Conservation (phyloP, 2,797 vertebrate species). For the Cygnus olor region DNA sequence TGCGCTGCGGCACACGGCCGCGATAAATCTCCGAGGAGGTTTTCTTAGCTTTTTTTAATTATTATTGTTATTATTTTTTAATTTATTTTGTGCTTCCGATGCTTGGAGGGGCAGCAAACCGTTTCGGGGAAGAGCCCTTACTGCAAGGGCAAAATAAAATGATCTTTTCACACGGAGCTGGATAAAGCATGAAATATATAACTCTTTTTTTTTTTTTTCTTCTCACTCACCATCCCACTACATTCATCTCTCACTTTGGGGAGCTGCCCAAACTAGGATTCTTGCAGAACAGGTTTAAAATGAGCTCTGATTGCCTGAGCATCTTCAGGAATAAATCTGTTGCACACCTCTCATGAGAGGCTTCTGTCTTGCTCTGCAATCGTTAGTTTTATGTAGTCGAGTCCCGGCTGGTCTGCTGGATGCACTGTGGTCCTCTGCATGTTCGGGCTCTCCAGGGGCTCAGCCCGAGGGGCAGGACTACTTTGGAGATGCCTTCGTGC, state of each 20-base stretch:
- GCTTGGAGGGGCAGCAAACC: background rate
- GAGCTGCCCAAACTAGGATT: conserved; percentile 32
- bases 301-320: conserved; percentile 23
- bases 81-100: background rate
- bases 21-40: background rate
- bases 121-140: fast-evolving
- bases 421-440: background rate
- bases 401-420: background rate
- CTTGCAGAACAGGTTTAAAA: conserved; percentile 61
- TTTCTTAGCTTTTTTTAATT: background rate
- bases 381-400: background rate
- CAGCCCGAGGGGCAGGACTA: background rate
- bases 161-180: background rate
- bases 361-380: background rate
- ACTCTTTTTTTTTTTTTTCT: background rate
- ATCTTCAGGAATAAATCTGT: conserved; percentile 23
- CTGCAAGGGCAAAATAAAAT: background rate
- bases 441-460: background rate
- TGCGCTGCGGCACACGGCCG: background rate
- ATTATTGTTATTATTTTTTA: background rate
- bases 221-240: background rate
- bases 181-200: background rate
- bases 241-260: background rate
- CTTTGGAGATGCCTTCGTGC: background rate
- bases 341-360: background rate